Conservation (phyloP, 1,140 invertebrate species). For the Homarus americanus region DNA sequence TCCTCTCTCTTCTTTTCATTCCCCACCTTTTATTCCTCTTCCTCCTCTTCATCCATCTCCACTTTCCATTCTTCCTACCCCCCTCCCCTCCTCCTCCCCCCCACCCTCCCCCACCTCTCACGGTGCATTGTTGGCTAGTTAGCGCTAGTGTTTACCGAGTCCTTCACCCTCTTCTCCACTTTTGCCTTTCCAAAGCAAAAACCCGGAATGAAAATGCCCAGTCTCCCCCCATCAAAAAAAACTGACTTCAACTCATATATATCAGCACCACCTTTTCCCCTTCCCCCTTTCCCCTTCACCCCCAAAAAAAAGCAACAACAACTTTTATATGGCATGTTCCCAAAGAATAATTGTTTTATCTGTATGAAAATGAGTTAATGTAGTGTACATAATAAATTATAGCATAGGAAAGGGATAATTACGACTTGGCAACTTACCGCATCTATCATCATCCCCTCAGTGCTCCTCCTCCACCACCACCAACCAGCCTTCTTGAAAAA, state of each 20-base stretch:
- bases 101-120: not conserved
- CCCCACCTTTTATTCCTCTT: not conserved
- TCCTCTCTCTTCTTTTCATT: not conserved
- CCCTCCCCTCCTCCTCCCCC: not conserved
- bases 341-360: no score
- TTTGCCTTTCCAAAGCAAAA: not conserved
- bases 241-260: no score
- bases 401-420: no score
- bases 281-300: not conserved
- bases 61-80: not conserved
- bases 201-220: no score
- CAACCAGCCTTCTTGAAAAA: slow-evolving; percentile 19
- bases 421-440: no score
- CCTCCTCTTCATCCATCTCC: not conserved
- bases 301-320: not conserved
- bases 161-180: not conserved
- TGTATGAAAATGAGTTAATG: no score
- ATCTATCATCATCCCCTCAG: no score
- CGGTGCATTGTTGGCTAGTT: no score
- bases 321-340: no score
- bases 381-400: no score
- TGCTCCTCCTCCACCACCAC: not conserved
- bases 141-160: no score
- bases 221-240: no score
- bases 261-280: not conserved